Conservation (phyloP, 2,797 vertebrate genomes). For the Semotilus atromaculatus region DNA sequence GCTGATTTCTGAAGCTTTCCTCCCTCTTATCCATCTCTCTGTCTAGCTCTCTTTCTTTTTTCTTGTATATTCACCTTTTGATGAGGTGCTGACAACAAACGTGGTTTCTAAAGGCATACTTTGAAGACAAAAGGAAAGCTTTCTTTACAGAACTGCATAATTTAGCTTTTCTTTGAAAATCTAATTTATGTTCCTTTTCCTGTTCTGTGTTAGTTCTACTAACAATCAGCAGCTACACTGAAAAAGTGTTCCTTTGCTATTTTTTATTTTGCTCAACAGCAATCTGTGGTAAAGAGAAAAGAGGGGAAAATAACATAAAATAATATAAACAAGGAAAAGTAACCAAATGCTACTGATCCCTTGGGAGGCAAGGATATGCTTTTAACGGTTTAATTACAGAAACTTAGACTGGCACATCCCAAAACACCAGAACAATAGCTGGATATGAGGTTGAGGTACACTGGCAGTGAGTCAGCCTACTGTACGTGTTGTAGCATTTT, state of each 20-base stretch:
- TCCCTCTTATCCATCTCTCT: conserved; percentile 55
- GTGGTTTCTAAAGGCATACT: conserved; percentile 52
- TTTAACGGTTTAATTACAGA: conserved; percentile 71
- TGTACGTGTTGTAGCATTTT: conserved; percentile 76
- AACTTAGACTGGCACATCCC: conserved; percentile 63
- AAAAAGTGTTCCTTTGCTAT: conserved; percentile 60
- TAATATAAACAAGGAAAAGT: conserved; percentile 43
- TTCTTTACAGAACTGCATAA: conserved; percentile 43
- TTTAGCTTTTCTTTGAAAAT: conserved; percentile 47
- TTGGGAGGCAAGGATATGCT: conserved; percentile 54
- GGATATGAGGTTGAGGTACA: conserved; percentile 63
- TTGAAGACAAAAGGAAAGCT: conserved; percentile 59
- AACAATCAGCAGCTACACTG: conserved; percentile 59
- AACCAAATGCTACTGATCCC: conserved; percentile 49
- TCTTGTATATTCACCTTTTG: conserved; percentile 56
- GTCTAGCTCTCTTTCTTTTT: conserved; percentile 66
- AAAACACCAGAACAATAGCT: conserved; percentile 66
- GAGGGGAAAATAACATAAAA: neutral
- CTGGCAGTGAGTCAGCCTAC: conserved; percentile 77
- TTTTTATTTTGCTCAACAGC: conserved; percentile 61
- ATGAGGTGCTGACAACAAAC: conserved; percentile 66
- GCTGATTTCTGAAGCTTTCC: conserved; percentile 79
- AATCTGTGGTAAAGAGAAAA: conserved; percentile 54
- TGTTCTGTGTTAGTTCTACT: conserved; percentile 56
- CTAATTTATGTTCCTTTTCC: conserved; percentile 59